Percentiles rank a stretch among this genome's conserved stretches.
Conservation (phyloP, 1,140 invertebrate species). For the Aphelenchoides besseyi region DNA sequence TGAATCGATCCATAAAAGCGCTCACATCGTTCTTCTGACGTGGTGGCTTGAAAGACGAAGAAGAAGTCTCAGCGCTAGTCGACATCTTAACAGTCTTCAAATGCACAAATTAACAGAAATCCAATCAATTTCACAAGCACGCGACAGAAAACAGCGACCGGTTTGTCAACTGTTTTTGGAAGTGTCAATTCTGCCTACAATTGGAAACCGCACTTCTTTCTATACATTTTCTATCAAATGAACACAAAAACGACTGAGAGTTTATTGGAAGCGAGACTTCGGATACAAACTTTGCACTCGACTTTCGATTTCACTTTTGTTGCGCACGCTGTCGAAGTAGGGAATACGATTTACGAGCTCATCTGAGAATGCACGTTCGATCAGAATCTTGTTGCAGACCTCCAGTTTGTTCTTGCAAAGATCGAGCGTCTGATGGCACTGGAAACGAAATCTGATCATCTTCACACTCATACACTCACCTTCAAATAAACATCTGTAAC, state of each 20-base stretch:
- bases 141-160: too few relatives aligned
- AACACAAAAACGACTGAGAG: too few relatives aligned
- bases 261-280: neutral
- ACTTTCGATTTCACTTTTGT: neutral
- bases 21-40: neutral
- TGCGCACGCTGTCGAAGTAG: neutral
- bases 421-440: neutral
- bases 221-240: too few relatives aligned
- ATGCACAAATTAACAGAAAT: neutral
- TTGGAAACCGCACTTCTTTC: neutral
- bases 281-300: neutral
- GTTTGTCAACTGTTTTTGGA: neutral
- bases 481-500: neutral
- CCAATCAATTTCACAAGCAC: neutral
- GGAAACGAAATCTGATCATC: too few relatives aligned
- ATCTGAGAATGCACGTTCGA: neutral
- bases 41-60: neutral
- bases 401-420: neutral
- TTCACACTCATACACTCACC: too few relatives aligned
- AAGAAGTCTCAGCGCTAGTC: neutral
- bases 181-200: neutral
- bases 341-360: neutral
- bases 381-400: neutral
- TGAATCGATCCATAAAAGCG: constrained; percentile 23
- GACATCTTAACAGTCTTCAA: neutral